phyloP scores from a whole-genome alignment of 2,888 invertebrate species.

The Drosophila lacicola region DNA sequence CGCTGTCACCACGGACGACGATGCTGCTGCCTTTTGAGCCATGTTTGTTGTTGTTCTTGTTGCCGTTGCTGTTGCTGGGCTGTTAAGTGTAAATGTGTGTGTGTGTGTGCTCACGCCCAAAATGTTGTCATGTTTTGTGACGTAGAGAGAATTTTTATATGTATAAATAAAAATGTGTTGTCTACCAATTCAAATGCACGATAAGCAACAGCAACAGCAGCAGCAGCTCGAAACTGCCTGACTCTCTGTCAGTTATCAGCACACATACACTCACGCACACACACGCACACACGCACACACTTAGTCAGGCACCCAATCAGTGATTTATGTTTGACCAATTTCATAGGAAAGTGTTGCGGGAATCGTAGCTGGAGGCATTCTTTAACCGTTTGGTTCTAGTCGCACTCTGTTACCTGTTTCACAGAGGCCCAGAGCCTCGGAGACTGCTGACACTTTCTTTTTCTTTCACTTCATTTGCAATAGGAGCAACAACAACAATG shows the following conservation, averaged over 20 bases:
- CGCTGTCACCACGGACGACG: slow-evolving; percentile 73
- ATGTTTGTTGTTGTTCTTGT: slow-evolving; percentile 49
- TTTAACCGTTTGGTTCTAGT: slow-evolving; percentile 31
- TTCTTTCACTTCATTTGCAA: slow-evolving; percentile 57
- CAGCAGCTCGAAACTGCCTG: slow-evolving; percentile 43
- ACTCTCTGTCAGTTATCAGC: slow-evolving; percentile 66
- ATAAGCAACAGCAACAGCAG: slow-evolving; percentile 50
- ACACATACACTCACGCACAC: slow-evolving; percentile 21
- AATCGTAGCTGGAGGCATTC: slow-evolving; percentile 23
- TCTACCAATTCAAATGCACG: slow-evolving; percentile 76
- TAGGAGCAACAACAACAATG: slow-evolving; percentile 23
- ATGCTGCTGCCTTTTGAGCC: slow-evolving; percentile 66
- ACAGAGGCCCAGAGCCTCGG: slow-evolving; percentile 13
- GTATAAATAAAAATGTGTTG: slow-evolving; percentile 60
- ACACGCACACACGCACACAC: slow-evolving; percentile 15
- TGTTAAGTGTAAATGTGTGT: slow-evolving; percentile 20
- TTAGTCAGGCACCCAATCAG: slow-evolving; percentile 49
- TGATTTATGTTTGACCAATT: slow-evolving; percentile 67
- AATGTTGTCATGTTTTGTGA: slow-evolving; percentile 75
- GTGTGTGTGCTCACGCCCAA: slow-evolving; percentile 69
- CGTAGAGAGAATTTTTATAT: slow-evolving; percentile 59
- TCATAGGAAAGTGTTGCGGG: slow-evolving; percentile 59
- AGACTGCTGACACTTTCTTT: slow-evolving; percentile 66
- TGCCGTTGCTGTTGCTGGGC: slow-evolving; percentile 19
- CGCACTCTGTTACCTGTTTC: slow-evolving; percentile 42